These are phyloP conservation scores for Phasianus colchicus DNA, from an alignment of 2,113 vertebrate species.

Conservation along the genomic window DNA sequence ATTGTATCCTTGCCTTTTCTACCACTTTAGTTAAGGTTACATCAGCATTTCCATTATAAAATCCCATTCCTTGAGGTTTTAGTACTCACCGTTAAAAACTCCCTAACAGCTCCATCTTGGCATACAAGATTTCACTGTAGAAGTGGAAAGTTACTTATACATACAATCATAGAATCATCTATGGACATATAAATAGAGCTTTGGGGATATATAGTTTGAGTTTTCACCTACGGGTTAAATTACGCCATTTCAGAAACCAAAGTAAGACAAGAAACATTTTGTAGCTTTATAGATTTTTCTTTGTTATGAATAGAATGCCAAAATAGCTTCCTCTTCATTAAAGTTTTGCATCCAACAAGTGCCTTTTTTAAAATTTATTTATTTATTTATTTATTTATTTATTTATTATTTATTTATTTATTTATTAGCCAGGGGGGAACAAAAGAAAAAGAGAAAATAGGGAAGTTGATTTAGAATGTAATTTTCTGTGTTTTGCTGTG, in stretches of 20 bases:
- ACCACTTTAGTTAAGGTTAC: background rate
- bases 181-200: background rate
- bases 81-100: background rate
- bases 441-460: slow-evolving; percentile 36
- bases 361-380: background rate
- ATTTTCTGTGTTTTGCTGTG: slow-evolving; percentile 43
- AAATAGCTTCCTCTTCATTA: slow-evolving; percentile 30
- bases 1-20: background rate
- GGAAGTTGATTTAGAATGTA: slow-evolving; percentile 19
- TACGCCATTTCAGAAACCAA: background rate
- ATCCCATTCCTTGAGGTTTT: background rate
- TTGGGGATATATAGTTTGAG: background rate
- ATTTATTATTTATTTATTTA: background rate
- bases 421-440: background rate
- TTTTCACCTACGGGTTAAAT: background rate
- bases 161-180: background rate
- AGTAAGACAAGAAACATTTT: background rate
- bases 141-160: background rate
- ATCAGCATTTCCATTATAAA: slow-evolving; percentile 34
- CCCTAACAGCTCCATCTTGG: background rate
- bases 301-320: background rate
- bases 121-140: background rate
- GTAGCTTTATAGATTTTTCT: background rate
- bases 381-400: background rate
- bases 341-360: slow-evolving; percentile 13